Percentiles rank a stretch among this genome's conserved stretches.
These are phyloP conservation scores for Syngnathus floridae DNA, from an alignment of 2,113 vertebrate species.

Conservation along the genomic window DNA sequence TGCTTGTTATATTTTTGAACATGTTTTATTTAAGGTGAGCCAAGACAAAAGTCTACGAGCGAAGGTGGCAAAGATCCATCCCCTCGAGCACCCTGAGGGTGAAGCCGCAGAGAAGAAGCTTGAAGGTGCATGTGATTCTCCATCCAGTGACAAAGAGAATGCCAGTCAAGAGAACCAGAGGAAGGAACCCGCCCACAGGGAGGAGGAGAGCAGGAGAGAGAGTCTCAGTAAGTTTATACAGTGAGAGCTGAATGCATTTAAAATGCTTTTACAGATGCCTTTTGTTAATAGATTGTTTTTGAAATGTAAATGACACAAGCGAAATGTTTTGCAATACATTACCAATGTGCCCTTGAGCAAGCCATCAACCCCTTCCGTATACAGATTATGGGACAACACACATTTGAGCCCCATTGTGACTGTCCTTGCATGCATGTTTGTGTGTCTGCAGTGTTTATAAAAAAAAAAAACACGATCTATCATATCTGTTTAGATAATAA, in stretches of 20 bases:
- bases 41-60: conserved; percentile 86
- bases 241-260: neutral
- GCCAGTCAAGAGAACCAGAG: conserved; percentile 85
- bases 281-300: too few relatives aligned
- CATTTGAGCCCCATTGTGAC: too few relatives aligned
- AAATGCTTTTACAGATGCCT: neutral
- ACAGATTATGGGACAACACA: too few relatives aligned
- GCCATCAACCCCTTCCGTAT: too few relatives aligned
- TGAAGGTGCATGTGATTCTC: conserved; percentile 89
- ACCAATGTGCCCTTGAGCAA: too few relatives aligned
- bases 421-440: too few relatives aligned
- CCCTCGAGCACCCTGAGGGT: conserved; percentile 79
- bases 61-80: conserved; percentile 85
- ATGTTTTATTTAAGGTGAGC: conserved; percentile 71
- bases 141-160: conserved; percentile 97
- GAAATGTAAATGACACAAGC: too few relatives aligned
- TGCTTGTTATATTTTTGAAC: neutral
- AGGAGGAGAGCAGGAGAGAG: conserved; percentile 83
- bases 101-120: conserved; percentile 83
- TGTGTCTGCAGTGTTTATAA: too few relatives aligned
- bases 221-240: conserved; percentile 78
- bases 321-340: too few relatives aligned
- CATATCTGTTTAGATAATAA: too few relatives aligned
- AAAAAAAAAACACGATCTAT: too few relatives aligned
- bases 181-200: conserved; percentile 76